Evolutionary conservation across 2,888 invertebrate species (phyloP), one percentile per base, ranked within the genome.

Genomic region (Netelia fuscicornis): DNA sequence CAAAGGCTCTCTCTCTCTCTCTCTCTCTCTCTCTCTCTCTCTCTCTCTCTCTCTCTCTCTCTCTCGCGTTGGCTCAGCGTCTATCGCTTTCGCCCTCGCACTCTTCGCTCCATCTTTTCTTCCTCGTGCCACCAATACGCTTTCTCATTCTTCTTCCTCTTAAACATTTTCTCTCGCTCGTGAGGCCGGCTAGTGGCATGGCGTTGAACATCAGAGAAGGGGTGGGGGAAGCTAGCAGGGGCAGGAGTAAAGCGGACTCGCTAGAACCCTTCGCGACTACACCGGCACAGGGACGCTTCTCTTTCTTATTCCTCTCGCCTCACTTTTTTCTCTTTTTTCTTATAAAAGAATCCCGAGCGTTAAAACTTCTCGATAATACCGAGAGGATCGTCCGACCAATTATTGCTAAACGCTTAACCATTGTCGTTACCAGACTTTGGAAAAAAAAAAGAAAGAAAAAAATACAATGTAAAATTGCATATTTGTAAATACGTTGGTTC

Each of bases 71-170:
- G 70, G 70, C 67, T 62, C 71, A 76, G 68, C 79, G 78, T 77
- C 68, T 79, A 77, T 85, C 76, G 74, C 56, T 64, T 78, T 64
- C 72, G 67, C 68, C 62, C 60, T 58, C 65, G 82, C 84, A 54
- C 67, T 74, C 71, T 78, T 75, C 54, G 30, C 64, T 23, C 62
- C 44, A 58, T 44, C 30, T 60, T 42, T 20, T 23, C 42, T n/a
- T 44, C 60, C 17, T 42, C 30, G 25, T 52, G 48, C 48, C 48
- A 48, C 68, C 68, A 48, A 13, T 13, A 48, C 48, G 13, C 48
- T 48, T 48, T 48, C 60, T 78, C 62, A 48, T 25, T 70, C 70
- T 71, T 62, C 37, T 9, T 70, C 52, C 62, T 78, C 23, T 58
- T 56, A 56, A 56, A 17, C 23, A 13, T 44, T 58, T 48, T 74